phyloP scores from a whole-genome alignment of 92 coral and sea anemone species.

The Diadumene lineata region DNA sequence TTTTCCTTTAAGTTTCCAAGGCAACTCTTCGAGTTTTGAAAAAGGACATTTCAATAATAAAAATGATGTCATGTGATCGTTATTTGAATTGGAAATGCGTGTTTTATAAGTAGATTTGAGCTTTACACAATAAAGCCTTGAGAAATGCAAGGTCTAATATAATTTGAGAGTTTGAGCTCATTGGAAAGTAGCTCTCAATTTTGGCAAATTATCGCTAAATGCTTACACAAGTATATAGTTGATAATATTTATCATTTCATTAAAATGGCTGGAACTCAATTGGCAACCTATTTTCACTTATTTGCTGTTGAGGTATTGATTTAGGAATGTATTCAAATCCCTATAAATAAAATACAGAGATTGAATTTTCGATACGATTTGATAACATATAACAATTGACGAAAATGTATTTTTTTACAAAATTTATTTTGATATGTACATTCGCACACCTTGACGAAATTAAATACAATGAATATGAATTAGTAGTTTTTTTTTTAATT shows the following conservation, averaged over 20 bases:
- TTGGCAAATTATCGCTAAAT: background rate
- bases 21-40: slow-evolving; percentile 35
- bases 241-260: background rate
- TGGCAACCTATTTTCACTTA: background rate
- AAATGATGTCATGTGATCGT: slow-evolving; percentile 17
- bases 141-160: background rate
- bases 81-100: background rate
- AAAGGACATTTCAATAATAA: slow-evolving; percentile 42
- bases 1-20: slow-evolving; percentile 49
- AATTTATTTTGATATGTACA: too few relatives aligned
- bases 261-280: background rate
- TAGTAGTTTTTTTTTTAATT: too few relatives aligned
- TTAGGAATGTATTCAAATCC: background rate
- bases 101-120: background rate
- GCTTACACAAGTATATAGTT: background rate
- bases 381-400: background rate
- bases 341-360: background rate
- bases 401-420: background rate
- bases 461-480: too few relatives aligned
- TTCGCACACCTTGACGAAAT: too few relatives aligned
- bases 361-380: background rate
- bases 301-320: background rate
- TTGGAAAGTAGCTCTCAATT: background rate
- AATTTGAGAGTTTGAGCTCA: background rate
- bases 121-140: background rate